A percentile compares a stretch with the other conserved stretches of the same genome.
Conservation (phyloP, 2,888 invertebrate species). For the Tolmerus cingulatus region DNA sequence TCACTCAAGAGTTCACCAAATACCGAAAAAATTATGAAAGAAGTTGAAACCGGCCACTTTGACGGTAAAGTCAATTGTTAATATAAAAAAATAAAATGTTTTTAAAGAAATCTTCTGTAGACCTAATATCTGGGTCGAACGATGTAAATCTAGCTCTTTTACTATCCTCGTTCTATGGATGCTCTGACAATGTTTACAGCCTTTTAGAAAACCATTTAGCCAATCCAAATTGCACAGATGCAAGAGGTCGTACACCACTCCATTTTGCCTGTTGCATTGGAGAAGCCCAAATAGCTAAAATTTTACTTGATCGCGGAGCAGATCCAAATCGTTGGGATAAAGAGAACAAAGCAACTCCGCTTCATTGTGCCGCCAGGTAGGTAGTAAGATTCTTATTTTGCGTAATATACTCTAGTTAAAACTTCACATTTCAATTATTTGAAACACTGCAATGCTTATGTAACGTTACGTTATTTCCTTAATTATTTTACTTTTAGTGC, state of each 20-base stretch:
- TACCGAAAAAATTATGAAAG: slow-evolving; percentile 54
- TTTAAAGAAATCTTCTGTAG: slow-evolving; percentile 43
- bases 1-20: slow-evolving; percentile 55
- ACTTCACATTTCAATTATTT: neutral
- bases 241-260: slow-evolving; percentile 73
- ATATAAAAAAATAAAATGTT: neutral
- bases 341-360: slow-evolving; percentile 73
- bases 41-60: slow-evolving; percentile 57
- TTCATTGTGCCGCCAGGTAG: slow-evolving; percentile 79
- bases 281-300: slow-evolving; percentile 73
- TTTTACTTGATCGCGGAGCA: slow-evolving; percentile 74
- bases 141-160: slow-evolving; percentile 60
- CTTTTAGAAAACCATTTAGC: slow-evolving; percentile 62
- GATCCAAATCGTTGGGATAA: slow-evolving; percentile 78
- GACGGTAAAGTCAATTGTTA: slow-evolving; percentile 52
- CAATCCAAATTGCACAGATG: slow-evolving; percentile 72
- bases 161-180: slow-evolving; percentile 58
- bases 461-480: neutral
- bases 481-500: slow-evolving; percentile 52
- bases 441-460: neutral
- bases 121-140: slow-evolving; percentile 55
- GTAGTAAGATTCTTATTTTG: too few species aligned
- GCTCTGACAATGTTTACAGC: slow-evolving; percentile 55
- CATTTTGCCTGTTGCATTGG: slow-evolving; percentile 83
- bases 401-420: neutral